Conservation (phyloP, 2,888 invertebrate species). For the Nephrocerus scutellatus region DNA sequence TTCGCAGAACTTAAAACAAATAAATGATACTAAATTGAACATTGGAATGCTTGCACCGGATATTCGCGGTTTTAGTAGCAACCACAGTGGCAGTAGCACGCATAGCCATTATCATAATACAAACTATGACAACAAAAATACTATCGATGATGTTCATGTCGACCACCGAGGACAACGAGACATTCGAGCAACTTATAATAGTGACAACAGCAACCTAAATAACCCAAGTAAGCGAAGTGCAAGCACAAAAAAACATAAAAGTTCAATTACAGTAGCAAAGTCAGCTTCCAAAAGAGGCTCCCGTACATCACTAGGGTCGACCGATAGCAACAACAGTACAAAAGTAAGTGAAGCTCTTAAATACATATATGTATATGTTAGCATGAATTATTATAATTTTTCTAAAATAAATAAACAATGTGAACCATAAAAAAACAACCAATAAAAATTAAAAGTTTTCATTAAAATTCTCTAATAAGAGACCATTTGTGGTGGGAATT, state of each 20-base stretch:
- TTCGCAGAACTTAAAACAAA: slow-evolving; percentile 14
- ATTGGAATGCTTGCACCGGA: too few relatives aligned
- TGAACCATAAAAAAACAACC: too few relatives aligned
- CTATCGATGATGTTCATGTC: too few relatives aligned
- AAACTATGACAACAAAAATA: not conserved
- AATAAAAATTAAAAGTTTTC: too few relatives aligned
- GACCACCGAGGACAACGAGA: not conserved
- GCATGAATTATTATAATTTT: too few relatives aligned
- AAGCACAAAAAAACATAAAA: slow-evolving; percentile 12
- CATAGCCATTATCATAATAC: not conserved
- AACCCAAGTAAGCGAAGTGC: slow-evolving; percentile 22
- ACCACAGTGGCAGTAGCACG: slow-evolving; percentile 24
- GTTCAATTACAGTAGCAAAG: slow-evolving; percentile 14
- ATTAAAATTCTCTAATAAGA: too few relatives aligned
- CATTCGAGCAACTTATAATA: slow-evolving; percentile 6
- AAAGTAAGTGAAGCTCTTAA: slow-evolving; percentile 55
- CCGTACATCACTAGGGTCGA: slow-evolving; percentile 62
- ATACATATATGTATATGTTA: too few relatives aligned
- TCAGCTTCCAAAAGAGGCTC: slow-evolving; percentile 50
- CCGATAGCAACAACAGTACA: slow-evolving; percentile 68
- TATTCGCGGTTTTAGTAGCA: too few relatives aligned
- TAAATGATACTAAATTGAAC: slow-evolving; percentile 6
- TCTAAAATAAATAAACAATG: too few relatives aligned
- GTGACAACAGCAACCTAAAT: slow-evolving; percentile 31
- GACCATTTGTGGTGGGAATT: too few relatives aligned